Evolutionary conservation across 2,888 invertebrate genomes (phyloP), one percentile per base, ranked within the genome.

Genomic region (Mantis religiosa): DNA sequence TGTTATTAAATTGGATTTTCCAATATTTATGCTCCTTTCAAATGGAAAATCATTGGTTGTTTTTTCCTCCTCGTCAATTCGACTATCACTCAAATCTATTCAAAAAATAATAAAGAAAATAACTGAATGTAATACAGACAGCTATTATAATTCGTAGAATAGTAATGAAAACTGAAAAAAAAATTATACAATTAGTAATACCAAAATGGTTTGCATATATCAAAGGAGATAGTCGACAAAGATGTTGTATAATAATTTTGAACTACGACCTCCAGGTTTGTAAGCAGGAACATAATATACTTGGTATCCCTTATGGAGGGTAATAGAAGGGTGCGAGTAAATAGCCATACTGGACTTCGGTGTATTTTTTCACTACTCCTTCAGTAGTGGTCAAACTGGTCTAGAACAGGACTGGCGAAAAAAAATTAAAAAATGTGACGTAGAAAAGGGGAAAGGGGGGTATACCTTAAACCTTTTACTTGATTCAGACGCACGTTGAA

Each of bases 341-440:
- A 71, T 71, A 71, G 54, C 54, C 54, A 15, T 71, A 71, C 54
- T 71, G 54, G 54, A 71, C 54, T 71, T 71, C 20, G 25, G 54
- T 71, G 54, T 20, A 41, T 71, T 71, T 71, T 71, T 71, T 71
- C 54, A 71, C 20, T 71, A 20, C 54, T 25, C 8, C 54, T 71
- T 4, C 54, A 71, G 54, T 86, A 86, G 86, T 86, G 86, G 86
- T 86, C 86, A 87, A 87, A 87, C 87, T 47, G 87, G 87, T 87
- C 87, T 87, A 28, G 82, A 71, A 71, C 54, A 71, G 54, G 54
- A 20, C 20, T 71, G 25, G 54, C 6, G 54, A 4, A 71, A 15
- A n/a, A 20, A 25, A 71, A 71, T 20, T 4, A 71, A 71, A 25
- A 71, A 71, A 71, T 71, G 54, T 71, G 54, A 71, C 54, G 54